phyloP scores from a whole-genome alignment of 2,113 vertebrate genomes.

The Hypomesus transpacificus region DNA sequence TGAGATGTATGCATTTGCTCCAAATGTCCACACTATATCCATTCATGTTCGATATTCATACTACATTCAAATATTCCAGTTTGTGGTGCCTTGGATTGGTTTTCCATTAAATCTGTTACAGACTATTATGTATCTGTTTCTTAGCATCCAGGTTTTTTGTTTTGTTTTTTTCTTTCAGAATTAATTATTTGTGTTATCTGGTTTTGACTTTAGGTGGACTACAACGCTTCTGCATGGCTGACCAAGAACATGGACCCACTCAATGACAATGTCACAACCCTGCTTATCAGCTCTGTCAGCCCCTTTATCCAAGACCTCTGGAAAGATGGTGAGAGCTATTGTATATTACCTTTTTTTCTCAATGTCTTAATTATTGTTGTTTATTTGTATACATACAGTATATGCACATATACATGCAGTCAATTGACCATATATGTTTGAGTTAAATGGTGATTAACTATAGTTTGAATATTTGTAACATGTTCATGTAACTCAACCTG shows the following conservation, averaged over 20 bases:
- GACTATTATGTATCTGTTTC: no score
- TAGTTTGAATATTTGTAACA: no score
- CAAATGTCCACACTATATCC: no score
- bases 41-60: no score
- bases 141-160: no score
- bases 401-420: background rate
- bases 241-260: constrained; percentile 98
- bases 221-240: constrained; percentile 86
- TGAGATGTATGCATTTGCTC: background rate
- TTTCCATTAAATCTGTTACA: no score
- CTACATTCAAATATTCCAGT: no score
- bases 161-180: no score
- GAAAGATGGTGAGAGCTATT: constrained; percentile 82
- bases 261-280: constrained; percentile 87
- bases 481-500: background rate
- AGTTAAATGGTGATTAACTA: background rate
- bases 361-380: no score
- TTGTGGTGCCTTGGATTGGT: no score
- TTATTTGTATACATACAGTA: no score
- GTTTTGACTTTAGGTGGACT: constrained; percentile 78
- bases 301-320: constrained; percentile 89
- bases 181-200: background rate
- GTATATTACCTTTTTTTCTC: background rate
- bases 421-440: background rate
- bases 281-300: constrained; percentile 89